A percentile compares a stretch with the other conserved stretches of the same genome.
Evolutionary conservation across 2,888 invertebrate species (phyloP).

Genomic region (Epinotia bilunana): DNA sequence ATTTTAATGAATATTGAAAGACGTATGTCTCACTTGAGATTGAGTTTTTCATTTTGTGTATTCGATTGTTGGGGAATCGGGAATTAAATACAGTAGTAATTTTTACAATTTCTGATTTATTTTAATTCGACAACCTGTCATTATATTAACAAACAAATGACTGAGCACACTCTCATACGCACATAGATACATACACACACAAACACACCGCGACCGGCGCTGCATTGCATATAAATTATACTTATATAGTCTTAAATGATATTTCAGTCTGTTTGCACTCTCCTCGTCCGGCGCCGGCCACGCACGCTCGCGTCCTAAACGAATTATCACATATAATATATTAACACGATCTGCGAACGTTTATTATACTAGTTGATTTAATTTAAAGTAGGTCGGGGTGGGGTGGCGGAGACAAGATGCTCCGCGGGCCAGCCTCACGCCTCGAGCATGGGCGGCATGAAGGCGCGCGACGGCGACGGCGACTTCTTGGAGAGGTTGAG

Average conservation of each 20-base stretch:
- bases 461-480: constrained; percentile 84
- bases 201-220: constrained; percentile 87
- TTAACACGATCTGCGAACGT: constrained; percentile 86
- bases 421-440: constrained; percentile 86
- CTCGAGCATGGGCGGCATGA: constrained; percentile 86
- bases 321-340: constrained; percentile 88
- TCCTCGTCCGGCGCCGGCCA: constrained; percentile 84
- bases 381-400: constrained; percentile 83
- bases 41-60: background rate
- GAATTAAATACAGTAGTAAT: constrained; percentile 70
- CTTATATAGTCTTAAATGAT: constrained; percentile 85
- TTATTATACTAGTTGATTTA: constrained; percentile 77
- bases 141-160: constrained; percentile 88
- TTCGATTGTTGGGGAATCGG: constrained; percentile 28
- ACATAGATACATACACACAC: constrained; percentile 84
- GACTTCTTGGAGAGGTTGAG: constrained; percentile 95
- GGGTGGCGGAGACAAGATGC: constrained; percentile 79
- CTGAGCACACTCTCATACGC: constrained; percentile 87
- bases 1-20: background rate
- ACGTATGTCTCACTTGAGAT: constrained; percentile 3
- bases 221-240: constrained; percentile 87
- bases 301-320: constrained; percentile 83
- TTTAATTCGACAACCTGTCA: constrained; percentile 91
- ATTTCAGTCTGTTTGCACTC: constrained; percentile 85
- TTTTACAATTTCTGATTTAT: constrained; percentile 83